These are phyloP conservation scores for Lynx canadensis DNA, from an alignment of 2,113 vertebrate species.

Conservation along the genomic window DNA sequence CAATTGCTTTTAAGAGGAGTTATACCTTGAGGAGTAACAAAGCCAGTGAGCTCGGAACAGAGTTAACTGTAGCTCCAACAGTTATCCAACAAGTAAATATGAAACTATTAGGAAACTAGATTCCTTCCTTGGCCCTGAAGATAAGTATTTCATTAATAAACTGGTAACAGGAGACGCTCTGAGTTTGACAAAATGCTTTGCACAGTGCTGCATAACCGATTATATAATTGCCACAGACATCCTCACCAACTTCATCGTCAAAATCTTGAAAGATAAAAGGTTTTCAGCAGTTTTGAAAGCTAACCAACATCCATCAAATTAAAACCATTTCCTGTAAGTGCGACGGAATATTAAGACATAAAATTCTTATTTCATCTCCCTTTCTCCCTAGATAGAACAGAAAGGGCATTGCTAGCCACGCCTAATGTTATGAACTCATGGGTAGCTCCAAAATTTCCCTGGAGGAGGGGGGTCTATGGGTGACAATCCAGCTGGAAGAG, in stretches of 20 bases:
- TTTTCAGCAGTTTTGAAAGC: conserved; percentile 16
- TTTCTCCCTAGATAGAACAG: background rate
- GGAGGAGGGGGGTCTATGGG: background rate
- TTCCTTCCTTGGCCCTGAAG: background rate
- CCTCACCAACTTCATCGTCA: background rate
- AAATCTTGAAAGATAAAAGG: background rate
- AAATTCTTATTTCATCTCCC: background rate
- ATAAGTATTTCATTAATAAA: conserved; percentile 3
- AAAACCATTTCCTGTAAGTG: background rate
- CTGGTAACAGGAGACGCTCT: background rate
- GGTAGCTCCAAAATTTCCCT: background rate
- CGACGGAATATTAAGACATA: background rate
- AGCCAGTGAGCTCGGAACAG: background rate
- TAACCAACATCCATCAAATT: background rate
- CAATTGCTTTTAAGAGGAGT: background rate
- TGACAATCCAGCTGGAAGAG: background rate
- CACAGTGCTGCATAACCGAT: background rate
- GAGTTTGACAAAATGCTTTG: background rate
- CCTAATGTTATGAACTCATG: background rate
- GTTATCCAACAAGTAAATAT: background rate
- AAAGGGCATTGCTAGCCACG: background rate
- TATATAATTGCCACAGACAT: background rate
- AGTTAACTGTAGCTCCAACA: background rate
- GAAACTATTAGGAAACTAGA: background rate
- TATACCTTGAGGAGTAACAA: background rate